These are phyloP conservation scores for Crambe crambe DNA, from an alignment of 37 sponge, comb jelly and placozoan species.

Conservation along the genomic window DNA sequence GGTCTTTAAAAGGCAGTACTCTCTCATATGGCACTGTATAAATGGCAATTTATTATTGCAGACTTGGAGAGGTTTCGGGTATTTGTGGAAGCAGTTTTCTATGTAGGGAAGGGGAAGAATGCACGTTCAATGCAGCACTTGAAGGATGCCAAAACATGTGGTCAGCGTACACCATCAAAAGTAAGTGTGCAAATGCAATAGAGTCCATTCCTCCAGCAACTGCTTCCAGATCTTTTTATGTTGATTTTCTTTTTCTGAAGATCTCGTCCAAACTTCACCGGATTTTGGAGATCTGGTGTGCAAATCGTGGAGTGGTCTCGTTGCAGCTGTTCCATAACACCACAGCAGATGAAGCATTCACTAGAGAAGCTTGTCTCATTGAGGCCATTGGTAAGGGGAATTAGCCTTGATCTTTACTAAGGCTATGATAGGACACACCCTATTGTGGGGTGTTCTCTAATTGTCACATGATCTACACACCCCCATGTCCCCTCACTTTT, in stretches of 20 bases:
- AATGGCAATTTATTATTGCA: not conserved
- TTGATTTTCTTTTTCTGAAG: not conserved
- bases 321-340: slow-evolving; percentile 80
- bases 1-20: too few relatives aligned
- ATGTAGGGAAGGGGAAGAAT: slow-evolving; percentile 93
- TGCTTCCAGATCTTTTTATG: not conserved
- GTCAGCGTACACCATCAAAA: not conserved
- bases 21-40: too few relatives aligned
- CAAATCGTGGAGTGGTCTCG: slow-evolving; percentile 77
- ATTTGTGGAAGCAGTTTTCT: slow-evolving; percentile 88
- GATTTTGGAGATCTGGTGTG: slow-evolving; percentile 80
- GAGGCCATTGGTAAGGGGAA: slow-evolving; percentile 76
- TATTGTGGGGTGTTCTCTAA: not conserved
- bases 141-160: slow-evolving; percentile 65
- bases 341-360: slow-evolving; percentile 81
- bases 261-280: slow-evolving; percentile 54
- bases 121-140: slow-evolving; percentile 82
- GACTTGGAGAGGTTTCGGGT: slow-evolving; percentile 55
- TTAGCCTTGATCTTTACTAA: not conserved
- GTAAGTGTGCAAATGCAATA: not conserved
- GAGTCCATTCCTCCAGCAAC: too few relatives aligned
- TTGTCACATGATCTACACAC: not conserved
- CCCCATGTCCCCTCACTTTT: not conserved
- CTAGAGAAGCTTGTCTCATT: slow-evolving; percentile 87
- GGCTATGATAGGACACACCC: too few relatives aligned